These are phyloP conservation scores for Chrysolina haemoptera DNA, from an alignment of 2,888 invertebrate genomes.

Conservation along the genomic window DNA sequence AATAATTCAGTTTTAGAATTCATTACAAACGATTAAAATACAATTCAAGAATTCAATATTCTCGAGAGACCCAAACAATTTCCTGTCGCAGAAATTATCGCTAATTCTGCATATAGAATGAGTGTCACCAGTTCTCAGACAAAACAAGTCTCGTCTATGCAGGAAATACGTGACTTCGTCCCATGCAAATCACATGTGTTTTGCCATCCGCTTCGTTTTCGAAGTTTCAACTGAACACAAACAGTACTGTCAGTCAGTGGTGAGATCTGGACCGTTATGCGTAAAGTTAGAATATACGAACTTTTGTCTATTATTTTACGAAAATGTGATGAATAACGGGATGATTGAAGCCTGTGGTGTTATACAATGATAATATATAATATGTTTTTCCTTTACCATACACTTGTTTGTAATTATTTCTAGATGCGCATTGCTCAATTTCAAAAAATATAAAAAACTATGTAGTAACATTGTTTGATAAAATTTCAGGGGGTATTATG, in stretches of 20 bases:
- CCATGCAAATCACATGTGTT: slow-evolving; percentile 39
- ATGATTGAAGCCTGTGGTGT: no score
- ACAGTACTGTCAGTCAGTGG: background rate
- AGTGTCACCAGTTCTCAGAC: slow-evolving; percentile 33
- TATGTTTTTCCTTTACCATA: no score
- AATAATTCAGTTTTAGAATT: background rate
- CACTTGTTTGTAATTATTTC: no score
- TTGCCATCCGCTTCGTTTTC: slow-evolving; percentile 5
- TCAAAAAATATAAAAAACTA: no score
- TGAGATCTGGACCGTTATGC: background rate
- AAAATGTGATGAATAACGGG: no score
- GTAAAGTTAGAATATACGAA: no score
- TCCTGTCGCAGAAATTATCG: background rate
- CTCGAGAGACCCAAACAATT: background rate
- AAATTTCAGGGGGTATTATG: no score
- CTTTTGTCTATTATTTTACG: no score
- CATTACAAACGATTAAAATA: background rate
- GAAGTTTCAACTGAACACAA: background rate
- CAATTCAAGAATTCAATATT: background rate
- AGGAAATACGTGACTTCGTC: slow-evolving; percentile 41
- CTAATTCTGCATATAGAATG: slow-evolving; percentile 21
- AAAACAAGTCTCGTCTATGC: slow-evolving; percentile 25
- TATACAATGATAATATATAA: no score
- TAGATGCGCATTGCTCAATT: no score
- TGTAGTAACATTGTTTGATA: no score